phyloP scores from a whole-genome alignment of 2,113 vertebrate species.

The Smithornis capensis region DNA sequence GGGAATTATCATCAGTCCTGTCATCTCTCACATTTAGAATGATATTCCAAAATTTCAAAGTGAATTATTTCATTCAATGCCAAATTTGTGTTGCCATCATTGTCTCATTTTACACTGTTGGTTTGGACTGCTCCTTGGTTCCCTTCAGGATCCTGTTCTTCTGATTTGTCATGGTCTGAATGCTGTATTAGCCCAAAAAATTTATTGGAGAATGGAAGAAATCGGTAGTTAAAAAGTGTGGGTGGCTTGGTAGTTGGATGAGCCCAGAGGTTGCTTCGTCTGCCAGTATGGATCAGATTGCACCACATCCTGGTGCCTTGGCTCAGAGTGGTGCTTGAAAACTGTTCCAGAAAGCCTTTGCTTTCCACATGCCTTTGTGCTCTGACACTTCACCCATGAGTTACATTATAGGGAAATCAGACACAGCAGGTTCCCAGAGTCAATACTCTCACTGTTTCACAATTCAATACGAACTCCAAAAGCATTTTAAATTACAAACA shows the following conservation, averaged over 20 bases:
- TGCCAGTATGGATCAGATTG: background rate
- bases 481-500: background rate
- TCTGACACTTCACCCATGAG: accelerated
- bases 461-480: background rate
- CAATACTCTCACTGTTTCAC: background rate
- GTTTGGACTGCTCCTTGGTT: background rate
- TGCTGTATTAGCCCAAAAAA: background rate
- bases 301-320: accelerated
- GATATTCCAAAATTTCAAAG: background rate
- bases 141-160: background rate
- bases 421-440: accelerated
- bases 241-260: background rate
- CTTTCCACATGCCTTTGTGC: background rate
- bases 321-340: background rate
- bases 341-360: background rate
- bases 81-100: background rate
- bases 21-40: background rate
- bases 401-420: background rate
- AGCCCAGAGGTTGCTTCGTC: background rate
- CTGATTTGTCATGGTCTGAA: background rate
- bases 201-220: background rate
- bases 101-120: background rate
- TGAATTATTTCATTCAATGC: background rate
- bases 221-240: background rate
- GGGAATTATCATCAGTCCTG: background rate